Evolutionary conservation across 2,888 invertebrate genomes (phyloP), one percentile per base, ranked within the genome.

Genomic region (Iphiclides podalirius): DNA sequence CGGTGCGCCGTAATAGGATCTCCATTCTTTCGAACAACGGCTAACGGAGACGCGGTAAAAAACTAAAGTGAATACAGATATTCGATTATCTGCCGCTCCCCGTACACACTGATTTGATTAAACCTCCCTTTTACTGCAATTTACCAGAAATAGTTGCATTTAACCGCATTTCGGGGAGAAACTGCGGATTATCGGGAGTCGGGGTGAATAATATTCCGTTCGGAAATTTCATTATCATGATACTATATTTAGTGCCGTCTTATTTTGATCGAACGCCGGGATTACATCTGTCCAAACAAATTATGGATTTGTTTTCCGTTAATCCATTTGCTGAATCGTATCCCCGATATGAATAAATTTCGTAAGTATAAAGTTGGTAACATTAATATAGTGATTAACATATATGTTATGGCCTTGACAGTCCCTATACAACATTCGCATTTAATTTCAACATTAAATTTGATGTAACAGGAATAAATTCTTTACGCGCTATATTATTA

Each of bases 91-190:
- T 64, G 59, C 64, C 61, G 55, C 56, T 58, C 61, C 58, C 61
- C 46, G 60, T 52, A 55, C 59, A 57, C 54, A 55, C 56, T 68
- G 66, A 86, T 85, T 79, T 67, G 74, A 85, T 86, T 86, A 84
- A 62, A 71, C 53, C 67, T 71, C 83, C 84, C 80, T 80, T 71
- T 73, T 70, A 73, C 76, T 71, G 63, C 75, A 74, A 77, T 83
- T 80, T 77, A 72, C 70, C 68, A 64, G 68, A 73, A 80, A 79
- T 77, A 79, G 79, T 78, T 75, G 68, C 67, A 70, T 75, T 77
- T 77, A 75, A 72, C 75, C 75, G 60, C 69, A 71, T 76, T 83
- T 76, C 64, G 72, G 72, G 60, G 60, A 57, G 54, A 60, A 57
- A 60, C 54, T 56, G 51, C 52, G 57, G 53, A 56, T 54, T 54